Evolutionary conservation across 2,888 invertebrate genomes (phyloP), one percentile per base, ranked within the genome.

Genomic region (Plusia festucae): DNA sequence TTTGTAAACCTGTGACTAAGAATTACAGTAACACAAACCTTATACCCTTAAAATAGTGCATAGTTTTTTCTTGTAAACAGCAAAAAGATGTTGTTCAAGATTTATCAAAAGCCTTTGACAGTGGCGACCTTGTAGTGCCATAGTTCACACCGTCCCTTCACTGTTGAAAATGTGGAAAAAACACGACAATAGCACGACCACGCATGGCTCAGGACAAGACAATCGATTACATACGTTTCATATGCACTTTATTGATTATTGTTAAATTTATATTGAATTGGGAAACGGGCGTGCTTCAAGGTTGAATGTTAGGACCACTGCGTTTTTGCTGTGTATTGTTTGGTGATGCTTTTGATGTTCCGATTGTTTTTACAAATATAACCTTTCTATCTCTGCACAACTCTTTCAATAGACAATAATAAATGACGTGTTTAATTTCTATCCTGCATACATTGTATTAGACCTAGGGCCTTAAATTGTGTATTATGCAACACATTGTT

Each of bases 121-220:
- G 83, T 51, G 88, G 81, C 91, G 91, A 94, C 94, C 94, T 94
- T 93, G 91, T 81, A 68, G 85, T 86, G 87, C 88, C 89, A 88
- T 89, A 90, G 91, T 93, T 93, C 93, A 91, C 92, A 93, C 93
- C 91, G 91, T 90, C 94, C 94, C 94, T 94, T 94, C 94, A 94
- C 94, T 91, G 89, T 87, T 86, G 91, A 83, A 93, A 93, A 92
- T 92, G 90, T 91, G 90, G 91, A 91, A 94, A 94, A 94, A 87
- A 94, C 90, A 81, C 80, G 82, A 93, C 94, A 94, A 94, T 93
- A 85, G 90, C 83, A 83, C 82, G 91, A 92, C 92, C 92, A 86
- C 84, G 88, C 89, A 85, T 87, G 87, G 84, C 81, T 87, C 86
- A 88, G 88, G 89, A 91, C 90, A 90, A 92, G 88, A 93, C 93